Conservation (phyloP, 2,888 invertebrate species). For the Polymixis flavicincta region DNA sequence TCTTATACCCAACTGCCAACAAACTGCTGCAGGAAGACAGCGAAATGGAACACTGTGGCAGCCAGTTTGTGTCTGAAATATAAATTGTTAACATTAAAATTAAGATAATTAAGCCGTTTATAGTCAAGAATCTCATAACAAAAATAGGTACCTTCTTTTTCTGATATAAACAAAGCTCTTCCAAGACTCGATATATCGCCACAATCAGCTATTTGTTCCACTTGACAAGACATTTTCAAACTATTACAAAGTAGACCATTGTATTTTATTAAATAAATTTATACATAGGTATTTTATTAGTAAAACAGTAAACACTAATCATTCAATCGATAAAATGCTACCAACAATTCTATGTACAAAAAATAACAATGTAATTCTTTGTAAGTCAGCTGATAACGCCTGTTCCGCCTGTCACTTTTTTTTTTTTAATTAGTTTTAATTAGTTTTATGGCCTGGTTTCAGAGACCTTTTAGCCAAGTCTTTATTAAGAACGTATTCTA, state of each 20-base stretch:
- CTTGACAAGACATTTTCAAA: conserved; percentile 87
- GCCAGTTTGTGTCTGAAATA: conserved; percentile 86
- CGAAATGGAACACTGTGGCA: conserved; percentile 84
- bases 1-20: conserved; percentile 82
- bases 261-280: neutral
- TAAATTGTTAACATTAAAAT: conserved; percentile 5
- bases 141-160: conserved; percentile 85
- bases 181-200: conserved; percentile 91
- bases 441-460: too few relatives aligned
- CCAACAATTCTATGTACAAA: too few relatives aligned
- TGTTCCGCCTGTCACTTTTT: too few relatives aligned
- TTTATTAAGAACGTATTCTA: too few relatives aligned
- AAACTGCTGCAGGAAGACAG: conserved; percentile 86
- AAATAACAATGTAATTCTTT: neutral
- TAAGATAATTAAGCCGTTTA: neutral
- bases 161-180: conserved; percentile 90
- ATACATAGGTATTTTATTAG: neutral
- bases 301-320: neutral
- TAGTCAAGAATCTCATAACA: neutral
- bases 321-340: neutral
- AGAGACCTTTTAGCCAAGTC: too few relatives aligned
- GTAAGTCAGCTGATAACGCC: too few relatives aligned
- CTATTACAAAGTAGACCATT: neutral
- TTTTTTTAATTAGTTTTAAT: too few relatives aligned
- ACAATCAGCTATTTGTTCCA: conserved; percentile 92